These are phyloP conservation scores for Enteromius anoplus DNA, from an alignment of 2,797 vertebrate species.

Conservation along the genomic window DNA sequence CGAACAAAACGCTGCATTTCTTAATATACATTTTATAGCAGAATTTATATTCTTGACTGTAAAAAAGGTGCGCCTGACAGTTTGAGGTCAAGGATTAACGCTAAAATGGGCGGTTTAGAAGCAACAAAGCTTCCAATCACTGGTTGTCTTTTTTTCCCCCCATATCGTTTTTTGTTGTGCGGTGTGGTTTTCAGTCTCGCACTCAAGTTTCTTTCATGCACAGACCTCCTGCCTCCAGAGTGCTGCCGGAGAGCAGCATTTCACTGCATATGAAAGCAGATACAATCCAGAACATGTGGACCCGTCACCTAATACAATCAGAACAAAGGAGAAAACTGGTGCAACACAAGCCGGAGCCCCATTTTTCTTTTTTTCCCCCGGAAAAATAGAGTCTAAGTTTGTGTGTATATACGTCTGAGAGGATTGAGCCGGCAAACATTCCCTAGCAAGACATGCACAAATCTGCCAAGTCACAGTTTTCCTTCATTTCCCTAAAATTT, in stretches of 20 bases:
- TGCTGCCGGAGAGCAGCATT: slow-evolving; percentile 40
- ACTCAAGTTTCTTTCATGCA: slow-evolving; percentile 48
- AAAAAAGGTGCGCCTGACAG: slow-evolving; percentile 19
- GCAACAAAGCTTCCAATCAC: slow-evolving; percentile 47
- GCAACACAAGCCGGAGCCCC: slow-evolving; percentile 9
- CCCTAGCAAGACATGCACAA: slow-evolving; percentile 36
- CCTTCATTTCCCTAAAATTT: slow-evolving; percentile 25
- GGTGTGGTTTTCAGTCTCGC: slow-evolving; percentile 50
- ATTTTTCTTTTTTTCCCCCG: slow-evolving; percentile 5
- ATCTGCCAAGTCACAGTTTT: slow-evolving; percentile 13
- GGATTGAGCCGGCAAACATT: slow-evolving; percentile 61
- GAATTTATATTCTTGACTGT: slow-evolving; percentile 13
- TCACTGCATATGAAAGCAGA: slow-evolving; percentile 53
- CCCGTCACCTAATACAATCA: slow-evolving; percentile 43
- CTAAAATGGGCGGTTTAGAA: slow-evolving; percentile 43
- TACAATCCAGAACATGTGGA: slow-evolving; percentile 46
- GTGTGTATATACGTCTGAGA: background rate
- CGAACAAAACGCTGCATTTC: background rate
- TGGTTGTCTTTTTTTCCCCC: slow-evolving; percentile 41
- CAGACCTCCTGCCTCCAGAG: slow-evolving; percentile 44
- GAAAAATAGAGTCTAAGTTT: slow-evolving; percentile 45
- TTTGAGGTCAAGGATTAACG: slow-evolving; percentile 40
- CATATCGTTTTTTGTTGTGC: slow-evolving; percentile 42
- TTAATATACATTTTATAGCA: background rate
- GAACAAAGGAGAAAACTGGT: slow-evolving; percentile 41